Base-by-base conservation (phyloP, 2,113 vertebrate genomes). In the Oenanthe oenanthe region DNA sequence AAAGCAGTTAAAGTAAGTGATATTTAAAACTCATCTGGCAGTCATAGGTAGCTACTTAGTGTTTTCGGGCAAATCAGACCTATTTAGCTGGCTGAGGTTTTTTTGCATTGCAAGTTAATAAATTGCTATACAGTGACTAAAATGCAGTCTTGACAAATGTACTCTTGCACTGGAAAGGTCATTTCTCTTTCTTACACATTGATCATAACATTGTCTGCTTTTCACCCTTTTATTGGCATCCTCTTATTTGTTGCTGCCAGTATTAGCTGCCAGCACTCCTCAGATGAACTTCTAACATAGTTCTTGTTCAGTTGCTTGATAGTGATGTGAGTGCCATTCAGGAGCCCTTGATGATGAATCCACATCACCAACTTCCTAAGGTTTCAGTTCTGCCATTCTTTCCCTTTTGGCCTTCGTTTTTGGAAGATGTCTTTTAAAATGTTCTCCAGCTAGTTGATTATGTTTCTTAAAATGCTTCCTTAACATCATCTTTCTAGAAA, bases 341-440 rank as follows among this genome's bases (percentile, higher is more conserved):
- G 42, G 25, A 65, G 29, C 26, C 32, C 68, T 32, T 50, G 29
- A 21, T 65, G 16, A 47, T 57, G 42, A 79, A 57, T 58, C 10
- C 0, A 0, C 1, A 0, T 88, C 79, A 54, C 31, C 31, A 51
- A 0, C 36, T 61, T 85, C 54, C 24, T 82, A 26, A 24, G 8
- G 2, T 54, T 85, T 76, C 4, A 1, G 7, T 40, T 79, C 51
- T 56, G 25, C 75, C 25, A 50, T 70, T 88, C 53, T 10, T 79
- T 10, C 36, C 10, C 16, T 79, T 87, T 54, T 63, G 26, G 12
- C 7, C 7, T 54, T 88, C 25, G 7, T 18, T 77, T 85, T 77
- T 88, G 43, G 38, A 90, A 60, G 28, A 73, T 9, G 4, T 75
- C 15, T 25, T 60, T 71, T n/a, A 91, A 71, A 94, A 71, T 60